Evolutionary conservation across 2,888 invertebrate genomes (phyloP).

Genomic region (Acleris sparsana): DNA sequence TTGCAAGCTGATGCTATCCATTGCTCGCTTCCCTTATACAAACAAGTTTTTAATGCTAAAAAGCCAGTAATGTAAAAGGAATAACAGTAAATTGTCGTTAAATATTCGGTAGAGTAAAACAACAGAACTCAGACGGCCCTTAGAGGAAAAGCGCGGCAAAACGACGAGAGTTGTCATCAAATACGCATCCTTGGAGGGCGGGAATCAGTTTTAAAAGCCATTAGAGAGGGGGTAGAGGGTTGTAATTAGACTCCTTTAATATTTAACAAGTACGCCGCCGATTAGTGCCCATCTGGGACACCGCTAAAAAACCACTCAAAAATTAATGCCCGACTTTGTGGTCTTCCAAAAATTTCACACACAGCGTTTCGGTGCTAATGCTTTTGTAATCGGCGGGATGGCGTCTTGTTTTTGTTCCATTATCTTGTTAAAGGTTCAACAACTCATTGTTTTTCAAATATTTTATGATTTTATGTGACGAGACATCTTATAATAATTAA

Average conservation of each 20-base stretch:
- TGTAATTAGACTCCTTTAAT: slow-evolving; percentile 83
- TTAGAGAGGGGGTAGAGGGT: slow-evolving; percentile 68
- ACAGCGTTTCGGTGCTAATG: slow-evolving; percentile 51
- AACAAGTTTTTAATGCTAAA: not conserved
- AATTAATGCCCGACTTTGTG: slow-evolving; percentile 58
- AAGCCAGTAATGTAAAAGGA: slow-evolving; percentile 10
- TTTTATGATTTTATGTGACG: not conserved
- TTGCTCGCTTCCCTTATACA: not conserved
- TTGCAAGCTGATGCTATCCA: not conserved
- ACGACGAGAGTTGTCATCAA: slow-evolving; percentile 80
- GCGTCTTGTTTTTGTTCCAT: slow-evolving; percentile 40
- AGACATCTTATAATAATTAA: no score
- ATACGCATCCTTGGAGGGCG: slow-evolving; percentile 79
- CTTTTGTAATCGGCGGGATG: slow-evolving; percentile 51
- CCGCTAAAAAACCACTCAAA: slow-evolving; percentile 80
- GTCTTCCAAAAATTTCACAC: slow-evolving; percentile 32
- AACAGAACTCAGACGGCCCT: slow-evolving; percentile 44
- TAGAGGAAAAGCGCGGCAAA: slow-evolving; percentile 54
- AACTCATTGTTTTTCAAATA: not conserved
- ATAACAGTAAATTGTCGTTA: slow-evolving; percentile 21
- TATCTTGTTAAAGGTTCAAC: slow-evolving; percentile 23
- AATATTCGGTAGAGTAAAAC: slow-evolving; percentile 18
- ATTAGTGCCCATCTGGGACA: slow-evolving; percentile 80
- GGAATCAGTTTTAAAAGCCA: slow-evolving; percentile 84
- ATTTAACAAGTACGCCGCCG: slow-evolving; percentile 82